A percentile compares a stretch with the other conserved stretches of the same genome.
Evolutionary conservation across 2,797 vertebrate species (phyloP).

Genomic region (Hafferia zeledoni): DNA sequence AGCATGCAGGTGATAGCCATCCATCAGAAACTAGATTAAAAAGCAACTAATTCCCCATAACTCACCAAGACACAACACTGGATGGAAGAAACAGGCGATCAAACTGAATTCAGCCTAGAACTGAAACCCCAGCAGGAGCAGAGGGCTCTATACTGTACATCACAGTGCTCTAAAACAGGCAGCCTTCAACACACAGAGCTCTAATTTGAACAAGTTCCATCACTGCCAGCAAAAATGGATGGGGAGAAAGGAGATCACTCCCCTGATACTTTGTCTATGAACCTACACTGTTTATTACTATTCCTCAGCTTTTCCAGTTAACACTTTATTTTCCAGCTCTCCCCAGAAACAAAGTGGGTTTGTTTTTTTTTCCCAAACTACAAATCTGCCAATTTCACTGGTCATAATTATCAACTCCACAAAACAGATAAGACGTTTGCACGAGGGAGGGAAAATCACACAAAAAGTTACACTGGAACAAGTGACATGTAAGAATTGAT

Average conservation of each 20-base stretch:
- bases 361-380: not conserved
- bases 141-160: not conserved
- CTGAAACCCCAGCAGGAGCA: not conserved
- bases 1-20: constrained; percentile 18
- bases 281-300: not conserved
- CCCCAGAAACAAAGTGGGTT: not conserved
- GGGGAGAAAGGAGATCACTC: not conserved
- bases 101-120: not conserved
- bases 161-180: not conserved
- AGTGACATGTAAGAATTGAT: not conserved
- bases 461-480: not conserved
- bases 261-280: not conserved
- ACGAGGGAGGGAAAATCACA: not conserved
- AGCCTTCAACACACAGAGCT: not conserved
- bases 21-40: constrained; percentile 42
- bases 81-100: constrained; percentile 1
- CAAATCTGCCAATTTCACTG: not conserved
- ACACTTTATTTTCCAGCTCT: not conserved
- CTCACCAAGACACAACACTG: not conserved
- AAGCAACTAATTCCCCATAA: constrained; percentile 35
- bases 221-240: not conserved
- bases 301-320: not conserved
- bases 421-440: not conserved
- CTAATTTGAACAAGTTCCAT: not conserved
- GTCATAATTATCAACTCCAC: not conserved